A percentile compares a stretch with the other conserved stretches of the same genome.
phyloP scores from a whole-genome alignment of 2,888 invertebrate genomes.

The Tridacna crocea region DNA sequence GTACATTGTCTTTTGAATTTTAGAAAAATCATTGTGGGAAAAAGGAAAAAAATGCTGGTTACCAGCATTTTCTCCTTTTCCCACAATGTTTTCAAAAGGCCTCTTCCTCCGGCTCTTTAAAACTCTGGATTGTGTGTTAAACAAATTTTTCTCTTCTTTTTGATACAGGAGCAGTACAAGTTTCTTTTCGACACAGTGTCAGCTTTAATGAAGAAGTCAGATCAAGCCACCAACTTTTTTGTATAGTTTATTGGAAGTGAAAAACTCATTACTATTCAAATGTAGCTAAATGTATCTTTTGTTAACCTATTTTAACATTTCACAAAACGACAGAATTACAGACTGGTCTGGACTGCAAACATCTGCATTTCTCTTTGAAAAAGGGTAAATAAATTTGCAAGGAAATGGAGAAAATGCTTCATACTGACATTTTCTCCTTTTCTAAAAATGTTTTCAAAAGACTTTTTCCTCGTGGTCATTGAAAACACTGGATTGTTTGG shows the following conservation, averaged over 20 bases:
- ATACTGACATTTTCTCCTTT: too few species aligned
- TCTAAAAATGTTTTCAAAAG: too few species aligned
- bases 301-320: not conserved
- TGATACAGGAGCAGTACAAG: slow-evolving; percentile 72
- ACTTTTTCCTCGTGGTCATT: too few species aligned
- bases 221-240: slow-evolving; percentile 70
- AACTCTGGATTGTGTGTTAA: too few species aligned
- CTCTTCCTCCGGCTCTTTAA: too few species aligned
- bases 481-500: too few species aligned
- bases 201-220: slow-evolving; percentile 71
- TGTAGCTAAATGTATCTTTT: slow-evolving; percentile 11
- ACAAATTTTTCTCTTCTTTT: not conserved
- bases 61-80: too few species aligned
- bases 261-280: not conserved
- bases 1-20: too few species aligned
- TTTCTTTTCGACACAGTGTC: slow-evolving; percentile 70
- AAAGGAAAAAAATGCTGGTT: too few species aligned
- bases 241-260: slow-evolving; percentile 19
- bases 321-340: not conserved
- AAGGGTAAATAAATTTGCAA: not conserved
- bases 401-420: not conserved
- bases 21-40: too few species aligned
- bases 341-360: not conserved
- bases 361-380: not conserved
- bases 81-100: too few species aligned